Percentiles rank a stretch among this genome's conserved stretches.
Conservation (phyloP, 2,113 vertebrate genomes). For the Psilopsiagon aymara region DNA sequence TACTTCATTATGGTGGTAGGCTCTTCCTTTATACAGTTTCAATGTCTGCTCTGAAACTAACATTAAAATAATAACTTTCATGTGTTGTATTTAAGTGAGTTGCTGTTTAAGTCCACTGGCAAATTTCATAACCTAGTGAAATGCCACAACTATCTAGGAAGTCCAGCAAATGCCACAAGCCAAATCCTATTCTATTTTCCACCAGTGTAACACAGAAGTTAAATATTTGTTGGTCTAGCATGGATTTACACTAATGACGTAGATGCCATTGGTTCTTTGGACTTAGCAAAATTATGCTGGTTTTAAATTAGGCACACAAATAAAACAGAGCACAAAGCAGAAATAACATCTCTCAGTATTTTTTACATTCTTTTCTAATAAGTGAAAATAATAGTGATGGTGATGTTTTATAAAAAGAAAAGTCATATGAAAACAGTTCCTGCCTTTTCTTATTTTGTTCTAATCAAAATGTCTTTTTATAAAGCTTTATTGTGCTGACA, state of each 20-base stretch:
- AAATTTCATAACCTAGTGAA: neutral
- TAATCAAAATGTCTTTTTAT: neutral
- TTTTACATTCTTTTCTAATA: neutral
- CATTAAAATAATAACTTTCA: neutral
- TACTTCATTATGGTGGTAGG: neutral
- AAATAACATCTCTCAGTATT: neutral
- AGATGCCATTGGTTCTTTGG: neutral
- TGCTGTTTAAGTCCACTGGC: neutral
- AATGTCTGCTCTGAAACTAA: neutral
- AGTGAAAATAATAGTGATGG: neutral
- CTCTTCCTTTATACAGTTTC: neutral
- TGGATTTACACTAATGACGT: neutral
- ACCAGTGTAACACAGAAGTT: neutral
- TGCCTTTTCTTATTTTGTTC: neutral
- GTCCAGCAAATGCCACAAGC: neutral
- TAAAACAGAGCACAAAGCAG: neutral
- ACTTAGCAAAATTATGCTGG: neutral
- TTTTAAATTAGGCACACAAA: neutral
- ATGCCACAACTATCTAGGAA: neutral
- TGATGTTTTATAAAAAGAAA: neutral
- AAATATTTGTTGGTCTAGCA: neutral
- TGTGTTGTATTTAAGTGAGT: neutral
- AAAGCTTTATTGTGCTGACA: neutral
- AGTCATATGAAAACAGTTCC: neutral
- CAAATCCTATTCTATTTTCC: neutral